Evolutionary conservation across 1,140 invertebrate genomes (phyloP), one percentile per base, ranked within the genome.

Genomic region (Meteorus sp.): DNA sequence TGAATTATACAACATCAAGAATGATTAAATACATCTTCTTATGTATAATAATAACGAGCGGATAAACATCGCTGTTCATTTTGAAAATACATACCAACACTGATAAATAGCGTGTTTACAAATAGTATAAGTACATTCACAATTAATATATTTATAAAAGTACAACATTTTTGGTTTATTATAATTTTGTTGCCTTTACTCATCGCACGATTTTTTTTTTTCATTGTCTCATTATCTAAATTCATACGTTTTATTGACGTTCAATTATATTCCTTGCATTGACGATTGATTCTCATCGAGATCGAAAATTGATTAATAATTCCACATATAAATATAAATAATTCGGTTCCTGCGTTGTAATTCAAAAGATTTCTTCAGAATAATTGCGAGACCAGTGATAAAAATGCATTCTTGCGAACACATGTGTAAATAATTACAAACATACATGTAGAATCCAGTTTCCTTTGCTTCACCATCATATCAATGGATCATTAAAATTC

Each of bases 91-190:
- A 48, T 48, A 13, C n/a, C n/a, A n/a, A n/a, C n/a, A n/a, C n/a
- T n/a, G n/a, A n/a, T n/a, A n/a, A n/a, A 29, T 29, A 59, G 8
- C 41, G 22, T 58, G 52, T 35, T 62, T 61, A 62, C 47, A 65
- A 67, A 67, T n/a, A n/a, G 65, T 65, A 64, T 64, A 64, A 61
- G 59, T 67, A 67, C 60, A 64, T 54, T 60, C 62, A 65, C 45
- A 35, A 59, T 55, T n/a, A n/a, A 39, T 39, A 33, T 70, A 60
- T 70, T 64, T 71, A 70, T 70, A 71, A 71, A 71, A 71, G 68
- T 70, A 70, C 63, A 67, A 71, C 64, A 69, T 64, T 64, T 20
- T 64, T 43, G 53, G 59, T 56, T 58, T 39, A 61, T 65, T 19
- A 58, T 61, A 22, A 29, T 25, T 20, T 31, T 56, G 27, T 25